Evolutionary conservation across 2,797 vertebrate species (phyloP).

Genomic region (Tadarida brasiliensis): DNA sequence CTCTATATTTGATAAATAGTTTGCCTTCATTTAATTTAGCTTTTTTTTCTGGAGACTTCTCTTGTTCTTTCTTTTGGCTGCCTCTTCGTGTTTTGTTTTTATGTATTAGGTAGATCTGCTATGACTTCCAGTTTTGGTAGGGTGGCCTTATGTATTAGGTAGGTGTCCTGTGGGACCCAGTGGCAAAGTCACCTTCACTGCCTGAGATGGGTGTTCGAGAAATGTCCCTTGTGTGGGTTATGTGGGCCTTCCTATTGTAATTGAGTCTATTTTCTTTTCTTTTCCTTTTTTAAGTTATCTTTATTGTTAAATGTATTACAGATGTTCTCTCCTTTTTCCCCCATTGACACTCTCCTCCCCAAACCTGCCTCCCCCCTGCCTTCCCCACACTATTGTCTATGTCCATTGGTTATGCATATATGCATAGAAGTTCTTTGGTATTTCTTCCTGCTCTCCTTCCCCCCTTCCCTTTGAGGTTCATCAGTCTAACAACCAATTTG

Average conservation of each 20-base stretch:
- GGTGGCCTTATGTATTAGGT: background rate
- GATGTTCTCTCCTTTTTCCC: too few relatives aligned
- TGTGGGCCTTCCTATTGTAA: background rate
- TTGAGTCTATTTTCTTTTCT: background rate
- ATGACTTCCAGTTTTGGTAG: background rate
- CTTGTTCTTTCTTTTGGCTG: background rate
- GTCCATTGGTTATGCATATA: background rate
- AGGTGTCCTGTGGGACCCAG: background rate
- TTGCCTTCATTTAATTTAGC: background rate
- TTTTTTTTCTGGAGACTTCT: background rate
- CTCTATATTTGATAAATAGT: background rate
- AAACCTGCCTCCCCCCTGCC: too few relatives aligned
- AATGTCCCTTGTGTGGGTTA: background rate
- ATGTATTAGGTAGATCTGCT: background rate
- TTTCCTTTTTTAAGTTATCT: too few relatives aligned
- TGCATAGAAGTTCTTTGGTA: too few relatives aligned
- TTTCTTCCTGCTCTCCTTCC: too few relatives aligned
- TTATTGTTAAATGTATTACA: too few relatives aligned
- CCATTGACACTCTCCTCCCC: too few relatives aligned
- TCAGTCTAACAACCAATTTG: too few relatives aligned
- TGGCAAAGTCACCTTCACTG: background rate
- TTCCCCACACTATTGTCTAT: too few relatives aligned
- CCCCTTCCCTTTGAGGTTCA: too few relatives aligned
- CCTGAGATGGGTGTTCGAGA: background rate
- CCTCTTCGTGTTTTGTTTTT: background rate